Base-by-base conservation (phyloP, 2,113 vertebrate species). In the Vidua macroura region DNA sequence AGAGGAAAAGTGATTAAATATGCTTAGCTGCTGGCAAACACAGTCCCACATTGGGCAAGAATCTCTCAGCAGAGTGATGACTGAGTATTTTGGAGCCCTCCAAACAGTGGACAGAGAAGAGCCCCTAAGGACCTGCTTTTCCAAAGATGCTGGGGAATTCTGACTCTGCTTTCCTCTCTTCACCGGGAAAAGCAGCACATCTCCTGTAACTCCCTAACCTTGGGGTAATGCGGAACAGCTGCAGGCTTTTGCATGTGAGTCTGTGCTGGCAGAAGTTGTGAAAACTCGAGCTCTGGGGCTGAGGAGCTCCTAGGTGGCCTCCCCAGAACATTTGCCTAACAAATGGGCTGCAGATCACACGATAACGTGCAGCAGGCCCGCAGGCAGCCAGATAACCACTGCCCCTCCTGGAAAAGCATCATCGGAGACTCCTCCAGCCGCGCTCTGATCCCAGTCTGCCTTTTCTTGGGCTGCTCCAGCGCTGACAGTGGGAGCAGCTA, bases 271-370 rank as follows among this genome's bases (percentile, higher is more conserved):
- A 95, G 74, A 18, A 73, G 64, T 74, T 95, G 95, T 68, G 48
- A 88, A 79, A 93, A 73, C 66, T 82, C 3, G 10, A 74, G 84
- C 39, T 92, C 52, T 86, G 56, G 83, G 15, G 86, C 76, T 72
- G 88, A 88, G 55, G 11, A 92, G 86, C 91, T 96, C 94, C 94
- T 84, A 92, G 95, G 92, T 95, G 94, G 94, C 95, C 94, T 87
- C 62, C 73, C 1, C 73, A 78, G 83, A 94, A 92, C 95, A 88
- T 96, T 94, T 96, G 94, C 94, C 69, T 95, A 91, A 94, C 94
- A 96, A 96, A 95, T 94, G 96, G 92, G 81, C 92, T 91, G 44
- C 25, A 93, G 95, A 96, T 95, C 88, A 41, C 85, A 90, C 19
- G 88, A 92, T 96, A 93, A 85, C 14, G 1, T 2, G 63, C 78